Base-by-base conservation (phyloP, 2,888 invertebrate species). In the Ametastegia equiseti region DNA sequence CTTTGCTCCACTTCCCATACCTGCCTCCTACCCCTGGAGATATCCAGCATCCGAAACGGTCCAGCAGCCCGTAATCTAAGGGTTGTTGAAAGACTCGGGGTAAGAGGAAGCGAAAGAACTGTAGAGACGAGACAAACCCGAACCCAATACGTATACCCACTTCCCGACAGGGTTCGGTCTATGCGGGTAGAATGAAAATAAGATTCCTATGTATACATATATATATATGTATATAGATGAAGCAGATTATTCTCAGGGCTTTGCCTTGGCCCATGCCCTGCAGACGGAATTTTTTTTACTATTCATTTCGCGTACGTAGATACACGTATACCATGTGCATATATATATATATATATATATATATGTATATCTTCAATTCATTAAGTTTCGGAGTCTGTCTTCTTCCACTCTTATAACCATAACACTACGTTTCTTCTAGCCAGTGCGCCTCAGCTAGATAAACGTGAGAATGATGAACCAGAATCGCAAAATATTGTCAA, bases 141-240 rank as follows among this genome's bases (percentile, higher is more conserved):
- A 33, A n/a, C 65, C 15, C 30, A 30, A 30, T 42, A 42, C 42
- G 5, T 42, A 42, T 42, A 42, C 60, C 60, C 23, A 60, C 30
- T 67, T 39, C 33, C 23, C 65, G n/a, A n/a, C 65, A 19, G 19
- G 15, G 39, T 36, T 67, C 39, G 3, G 36, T 67, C 65, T 67
- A 67, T 36, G 65, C 65, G 36, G 65, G 39, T 67, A 39, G 65
- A 67, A 67, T 39, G 65, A 67, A 39, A 67, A 67, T 67, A 27
- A 15, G 65, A 67, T 67, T 67, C 39, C 15, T 67, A n/a, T n/a
- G n/a, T n/a, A n/a, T n/a, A n/a, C n/a, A n/a, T n/a, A n/a, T n/a
- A n/a, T n/a, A n/a, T n/a, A n/a, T n/a, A n/a, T n/a, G n/a, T n/a
- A n/a, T n/a, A 39, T 67, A 67, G 36, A 67, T 67, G 11, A 36